A percentile compares a stretch with the other conserved stretches of the same genome.
Evolutionary conservation across 1,140 invertebrate species (phyloP).

Genomic region (Eciton burchellii): DNA sequence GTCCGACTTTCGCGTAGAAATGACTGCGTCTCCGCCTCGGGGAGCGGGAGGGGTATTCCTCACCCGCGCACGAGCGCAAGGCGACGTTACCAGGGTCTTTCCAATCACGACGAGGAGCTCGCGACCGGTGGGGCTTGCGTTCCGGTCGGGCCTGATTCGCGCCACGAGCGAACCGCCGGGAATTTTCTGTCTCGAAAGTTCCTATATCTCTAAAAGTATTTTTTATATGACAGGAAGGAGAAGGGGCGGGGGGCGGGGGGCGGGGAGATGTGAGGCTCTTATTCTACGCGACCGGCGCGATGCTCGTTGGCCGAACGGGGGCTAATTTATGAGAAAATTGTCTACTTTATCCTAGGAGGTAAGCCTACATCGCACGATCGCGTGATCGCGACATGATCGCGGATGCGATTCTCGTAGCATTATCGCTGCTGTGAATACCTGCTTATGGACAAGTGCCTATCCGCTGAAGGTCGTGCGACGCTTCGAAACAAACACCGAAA

Average conservation of each 20-base stretch:
- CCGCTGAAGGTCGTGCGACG: no score
- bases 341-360: neutral
- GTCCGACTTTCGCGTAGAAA: neutral
- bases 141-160: conserved; percentile 5
- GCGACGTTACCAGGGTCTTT: conserved; percentile 5
- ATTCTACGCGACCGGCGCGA: no score
- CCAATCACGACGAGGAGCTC: neutral
- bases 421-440: conserved; percentile 33
- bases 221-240: conserved; percentile 37
- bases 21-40: neutral
- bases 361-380: conserved; percentile 8
- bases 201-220: conserved; percentile 52
- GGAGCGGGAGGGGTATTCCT: neutral
- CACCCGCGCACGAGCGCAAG: neutral
- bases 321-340: conserved; percentile 17
- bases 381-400: neutral
- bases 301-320: neutral
- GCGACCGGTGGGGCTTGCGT: conserved; percentile 14
- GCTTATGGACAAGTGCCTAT: conserved; percentile 27
- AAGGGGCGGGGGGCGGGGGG: no score
- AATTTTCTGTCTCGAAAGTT: conserved; percentile 54
- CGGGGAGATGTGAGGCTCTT: no score
- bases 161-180: conserved; percentile 9
- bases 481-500: conserved; percentile 19
- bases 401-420: neutral